Conservation (phyloP, 1,140 invertebrate genomes). For the Tetraneura akinire region DNA sequence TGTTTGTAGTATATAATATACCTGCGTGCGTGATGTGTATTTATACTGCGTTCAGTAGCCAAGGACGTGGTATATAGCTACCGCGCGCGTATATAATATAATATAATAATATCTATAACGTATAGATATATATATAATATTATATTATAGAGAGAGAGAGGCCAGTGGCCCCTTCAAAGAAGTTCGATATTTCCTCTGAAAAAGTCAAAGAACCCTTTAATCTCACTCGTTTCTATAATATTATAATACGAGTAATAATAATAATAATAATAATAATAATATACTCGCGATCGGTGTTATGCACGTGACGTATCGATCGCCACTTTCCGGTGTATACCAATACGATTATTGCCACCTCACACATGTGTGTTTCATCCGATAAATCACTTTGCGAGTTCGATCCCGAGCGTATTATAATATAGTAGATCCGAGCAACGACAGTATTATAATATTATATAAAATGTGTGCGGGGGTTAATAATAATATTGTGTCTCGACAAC, state of each 20-base stretch:
- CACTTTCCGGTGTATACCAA: conserved; percentile 1
- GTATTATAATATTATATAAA: too few species aligned
- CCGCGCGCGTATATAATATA: neutral
- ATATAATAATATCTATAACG: too few species aligned
- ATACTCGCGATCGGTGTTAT: neutral
- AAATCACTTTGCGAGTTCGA: conserved; percentile 36
- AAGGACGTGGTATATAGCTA: neutral
- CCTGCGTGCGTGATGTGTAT: neutral
- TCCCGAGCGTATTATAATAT: neutral
- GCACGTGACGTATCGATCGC: conserved; percentile 23
- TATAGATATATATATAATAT: neutral
- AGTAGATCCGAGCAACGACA: neutral
- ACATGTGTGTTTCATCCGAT: neutral
- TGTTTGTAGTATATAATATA: neutral
- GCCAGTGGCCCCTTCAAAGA: neutral
- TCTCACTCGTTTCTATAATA: neutral
- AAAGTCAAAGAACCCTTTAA: conserved; percentile 16
- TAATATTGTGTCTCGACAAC: neutral
- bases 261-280: neutral
- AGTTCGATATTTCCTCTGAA: neutral
- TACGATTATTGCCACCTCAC: conserved; percentile 12
- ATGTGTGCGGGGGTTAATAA: neutral
- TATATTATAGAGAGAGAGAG: neutral
- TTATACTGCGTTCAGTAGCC: neutral
- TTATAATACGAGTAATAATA: neutral